phyloP scores from a whole-genome alignment of 1,140 invertebrate genomes.

The Chelonus insularis region DNA sequence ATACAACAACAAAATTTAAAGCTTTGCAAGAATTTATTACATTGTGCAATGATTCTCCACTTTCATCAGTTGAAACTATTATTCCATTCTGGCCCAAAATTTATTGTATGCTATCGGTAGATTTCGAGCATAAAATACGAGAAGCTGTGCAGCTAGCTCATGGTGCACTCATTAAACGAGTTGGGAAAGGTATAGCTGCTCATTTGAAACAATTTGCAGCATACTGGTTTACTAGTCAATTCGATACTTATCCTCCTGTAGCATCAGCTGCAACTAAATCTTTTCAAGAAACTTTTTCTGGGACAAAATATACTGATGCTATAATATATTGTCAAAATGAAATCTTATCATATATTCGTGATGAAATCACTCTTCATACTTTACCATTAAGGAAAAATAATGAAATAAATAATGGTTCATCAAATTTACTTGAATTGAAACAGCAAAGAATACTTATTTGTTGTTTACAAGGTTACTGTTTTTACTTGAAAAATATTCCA shows the following conservation, averaged over 20 bases:
- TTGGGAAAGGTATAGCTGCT: constrained; percentile 74
- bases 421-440: constrained; percentile 72
- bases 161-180: constrained; percentile 67
- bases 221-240: constrained; percentile 77
- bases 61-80: constrained; percentile 66
- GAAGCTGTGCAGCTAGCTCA: constrained; percentile 75
- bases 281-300: constrained; percentile 72
- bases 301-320: constrained; percentile 70
- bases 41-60: constrained; percentile 66
- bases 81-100: constrained; percentile 79
- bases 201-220: constrained; percentile 76
- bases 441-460: constrained; percentile 70
- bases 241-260: constrained; percentile 80
- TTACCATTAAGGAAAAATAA: constrained; percentile 57
- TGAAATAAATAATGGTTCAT: constrained; percentile 55
- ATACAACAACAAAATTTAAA: constrained; percentile 83
- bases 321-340: constrained; percentile 77
- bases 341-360: constrained; percentile 71
- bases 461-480: constrained; percentile 69
- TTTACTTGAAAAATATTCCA: constrained; percentile 64
- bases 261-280: constrained; percentile 71
- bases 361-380: constrained; percentile 72
- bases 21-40: constrained; percentile 78
- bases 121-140: constrained; percentile 78
- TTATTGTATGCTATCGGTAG: constrained; percentile 73